Evolutionary conservation across 1,140 invertebrate species (phyloP).

Genomic region (Nylanderia fulva): DNA sequence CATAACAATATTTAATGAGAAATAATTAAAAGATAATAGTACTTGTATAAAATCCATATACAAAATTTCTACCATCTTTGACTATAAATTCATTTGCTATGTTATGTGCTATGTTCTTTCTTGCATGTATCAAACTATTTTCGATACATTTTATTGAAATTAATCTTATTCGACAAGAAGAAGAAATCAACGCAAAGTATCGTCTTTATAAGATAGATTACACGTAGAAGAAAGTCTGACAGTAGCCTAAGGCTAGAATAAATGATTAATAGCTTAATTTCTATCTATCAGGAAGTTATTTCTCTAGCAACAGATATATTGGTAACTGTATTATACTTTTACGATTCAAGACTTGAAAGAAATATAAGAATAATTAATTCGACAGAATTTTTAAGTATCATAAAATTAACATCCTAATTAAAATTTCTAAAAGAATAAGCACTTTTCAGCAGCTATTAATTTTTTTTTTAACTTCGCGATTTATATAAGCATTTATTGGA

Average conservation of each 20-base stretch:
- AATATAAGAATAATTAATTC: not conserved
- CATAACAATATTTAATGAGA: not conserved
- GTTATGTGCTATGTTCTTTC: not conserved
- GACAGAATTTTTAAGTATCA: not conserved
- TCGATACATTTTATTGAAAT: not conserved
- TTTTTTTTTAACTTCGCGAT: not conserved
- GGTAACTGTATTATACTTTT: not conserved
- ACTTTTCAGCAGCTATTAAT: not conserved
- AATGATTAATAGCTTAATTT: constrained; percentile 84
- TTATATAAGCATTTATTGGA: not conserved
- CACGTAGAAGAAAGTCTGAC: constrained; percentile 50
- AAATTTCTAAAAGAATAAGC: not conserved
- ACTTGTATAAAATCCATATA: not conserved
- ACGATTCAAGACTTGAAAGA: not conserved
- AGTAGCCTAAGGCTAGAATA: constrained; percentile 63
- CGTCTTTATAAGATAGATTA: constrained; percentile 20
- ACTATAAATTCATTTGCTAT: not conserved
- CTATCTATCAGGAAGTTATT: constrained; percentile 82
- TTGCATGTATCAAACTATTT: not conserved
- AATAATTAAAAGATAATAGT: not conserved
- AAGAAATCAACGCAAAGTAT: not conserved
- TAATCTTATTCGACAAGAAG: constrained; percentile 18
- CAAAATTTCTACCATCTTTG: not conserved
- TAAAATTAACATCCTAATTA: not conserved
- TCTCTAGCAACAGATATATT: constrained; percentile 65